Evolutionary conservation across 2,113 vertebrate genomes (phyloP).

Genomic region (Passer domesticus): DNA sequence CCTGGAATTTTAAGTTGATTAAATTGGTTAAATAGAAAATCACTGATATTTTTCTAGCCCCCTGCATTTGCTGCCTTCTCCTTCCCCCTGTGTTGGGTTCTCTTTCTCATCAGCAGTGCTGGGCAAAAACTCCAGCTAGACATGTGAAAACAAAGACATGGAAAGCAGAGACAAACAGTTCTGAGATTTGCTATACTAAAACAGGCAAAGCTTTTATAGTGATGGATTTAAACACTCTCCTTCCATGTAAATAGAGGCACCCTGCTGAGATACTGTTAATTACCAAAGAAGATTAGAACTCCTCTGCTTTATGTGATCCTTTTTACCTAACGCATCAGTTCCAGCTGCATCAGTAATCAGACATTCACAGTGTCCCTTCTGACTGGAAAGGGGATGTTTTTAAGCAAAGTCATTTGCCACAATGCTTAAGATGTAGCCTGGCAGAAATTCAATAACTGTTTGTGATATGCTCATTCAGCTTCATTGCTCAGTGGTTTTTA

Average conservation of each 20-base stretch:
- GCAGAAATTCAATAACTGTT: constrained; percentile 78
- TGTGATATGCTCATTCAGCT: constrained; percentile 69
- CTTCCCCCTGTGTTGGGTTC: not conserved
- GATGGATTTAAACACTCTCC: constrained; percentile 40
- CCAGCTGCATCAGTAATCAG: constrained; percentile 69
- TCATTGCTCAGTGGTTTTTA: constrained; percentile 51
- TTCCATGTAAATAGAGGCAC: constrained; percentile 53
- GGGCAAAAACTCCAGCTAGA: constrained; percentile 60
- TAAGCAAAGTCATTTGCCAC: constrained; percentile 73
- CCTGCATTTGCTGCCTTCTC: not conserved
- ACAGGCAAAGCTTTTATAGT: constrained; percentile 24
- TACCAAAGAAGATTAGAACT: constrained; percentile 72
- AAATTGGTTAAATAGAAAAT: not conserved
- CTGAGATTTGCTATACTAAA: not conserved
- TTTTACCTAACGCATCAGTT: constrained; percentile 48
- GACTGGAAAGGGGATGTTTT: constrained; percentile 61
- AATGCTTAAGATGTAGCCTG: constrained; percentile 68
- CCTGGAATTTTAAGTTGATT: not conserved
- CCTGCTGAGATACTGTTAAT: constrained; percentile 69
- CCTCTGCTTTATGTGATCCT: constrained; percentile 56
- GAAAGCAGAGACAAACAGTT: constrained; percentile 56
- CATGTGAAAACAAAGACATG: constrained; percentile 64
- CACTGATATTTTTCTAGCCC: not conserved
- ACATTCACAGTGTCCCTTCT: constrained; percentile 62
- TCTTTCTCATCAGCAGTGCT: constrained; percentile 20